A percentile compares a stretch with the other conserved stretches of the same genome.
Evolutionary conservation across 2,113 vertebrate species (phyloP).

Genomic region (Notechis scutatus): DNA sequence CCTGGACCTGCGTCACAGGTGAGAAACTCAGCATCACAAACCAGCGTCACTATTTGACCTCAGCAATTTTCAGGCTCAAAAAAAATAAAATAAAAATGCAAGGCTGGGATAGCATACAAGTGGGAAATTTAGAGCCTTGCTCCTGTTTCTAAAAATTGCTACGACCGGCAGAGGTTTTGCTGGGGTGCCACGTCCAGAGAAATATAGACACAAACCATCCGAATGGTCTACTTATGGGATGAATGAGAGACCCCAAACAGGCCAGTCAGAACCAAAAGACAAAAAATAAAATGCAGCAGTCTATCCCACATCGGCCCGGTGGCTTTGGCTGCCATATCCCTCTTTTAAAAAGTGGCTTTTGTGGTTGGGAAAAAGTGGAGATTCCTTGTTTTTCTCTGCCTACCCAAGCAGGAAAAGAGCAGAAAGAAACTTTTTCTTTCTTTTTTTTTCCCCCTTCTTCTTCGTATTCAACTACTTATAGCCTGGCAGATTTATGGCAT

Average conservation of each 20-base stretch:
- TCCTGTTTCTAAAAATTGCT: conserved; percentile 55
- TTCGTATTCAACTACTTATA: neutral
- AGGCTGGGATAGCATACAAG: conserved; percentile 39
- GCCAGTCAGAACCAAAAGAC: neutral
- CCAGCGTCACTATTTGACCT: conserved; percentile 36
- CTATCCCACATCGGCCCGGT: neutral
- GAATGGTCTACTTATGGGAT: neutral
- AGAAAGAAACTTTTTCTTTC: conserved; percentile 3
- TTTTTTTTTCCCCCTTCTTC: neutral
- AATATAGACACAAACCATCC: conserved; percentile 31
- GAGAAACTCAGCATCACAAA: conserved; percentile 37
- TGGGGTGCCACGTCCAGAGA: conserved; percentile 36
- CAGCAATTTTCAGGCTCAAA: conserved; percentile 39
- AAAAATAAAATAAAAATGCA: conserved; percentile 8
- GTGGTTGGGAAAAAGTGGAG: neutral
- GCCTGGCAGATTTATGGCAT: neutral
- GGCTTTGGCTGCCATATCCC: conserved; percentile 5
- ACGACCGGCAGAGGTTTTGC: conserved; percentile 37
- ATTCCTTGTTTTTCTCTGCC: conserved; percentile 9
- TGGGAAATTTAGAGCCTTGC: conserved; percentile 54
- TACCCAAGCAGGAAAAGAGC: neutral
- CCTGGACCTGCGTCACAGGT: conserved; percentile 36
- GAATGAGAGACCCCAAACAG: conserved; percentile 18
- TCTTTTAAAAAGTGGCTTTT: conserved; percentile 33
- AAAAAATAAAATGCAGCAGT: neutral